phyloP scores from a whole-genome alignment of 2,113 vertebrate species.

The Pomatostomus ruficeps region DNA sequence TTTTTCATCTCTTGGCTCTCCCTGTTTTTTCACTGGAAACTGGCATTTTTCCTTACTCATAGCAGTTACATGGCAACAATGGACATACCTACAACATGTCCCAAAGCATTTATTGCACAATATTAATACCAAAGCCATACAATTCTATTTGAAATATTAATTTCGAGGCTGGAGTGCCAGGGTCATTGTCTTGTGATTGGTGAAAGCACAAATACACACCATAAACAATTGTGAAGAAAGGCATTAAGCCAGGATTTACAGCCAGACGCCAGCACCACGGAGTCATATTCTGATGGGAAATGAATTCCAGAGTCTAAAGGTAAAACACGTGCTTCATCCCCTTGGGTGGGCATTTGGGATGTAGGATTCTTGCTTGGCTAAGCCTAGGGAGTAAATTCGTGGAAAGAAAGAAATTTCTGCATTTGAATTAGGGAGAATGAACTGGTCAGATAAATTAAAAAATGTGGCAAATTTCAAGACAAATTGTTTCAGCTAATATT shows the following conservation, averaged over 20 bases:
- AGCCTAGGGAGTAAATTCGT: background rate
- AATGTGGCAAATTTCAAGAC: background rate
- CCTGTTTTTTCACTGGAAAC: background rate
- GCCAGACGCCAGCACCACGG: background rate
- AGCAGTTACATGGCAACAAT: background rate
- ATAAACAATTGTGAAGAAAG: background rate
- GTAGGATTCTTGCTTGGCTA: background rate
- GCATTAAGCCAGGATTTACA: constrained; percentile 35
- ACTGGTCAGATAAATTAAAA: background rate
- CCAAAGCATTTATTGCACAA: background rate
- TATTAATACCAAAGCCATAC: background rate
- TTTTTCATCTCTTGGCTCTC: background rate
- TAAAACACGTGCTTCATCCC: background rate
- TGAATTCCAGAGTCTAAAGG: constrained; percentile 15
- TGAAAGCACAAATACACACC: background rate
- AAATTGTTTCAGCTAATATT: background rate
- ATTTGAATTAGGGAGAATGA: background rate
- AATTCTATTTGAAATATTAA: background rate
- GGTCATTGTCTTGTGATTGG: background rate
- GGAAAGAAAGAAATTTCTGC: background rate
- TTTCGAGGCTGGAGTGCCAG: background rate
- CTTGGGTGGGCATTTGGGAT: constrained; percentile 8
- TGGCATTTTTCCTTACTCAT: background rate
- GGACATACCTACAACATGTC: background rate
- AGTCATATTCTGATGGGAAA: constrained; percentile 18